Evolutionary conservation across 2,888 invertebrate species (phyloP), one percentile per base, ranked within the genome.

Genomic region (Melanotus villosus): DNA sequence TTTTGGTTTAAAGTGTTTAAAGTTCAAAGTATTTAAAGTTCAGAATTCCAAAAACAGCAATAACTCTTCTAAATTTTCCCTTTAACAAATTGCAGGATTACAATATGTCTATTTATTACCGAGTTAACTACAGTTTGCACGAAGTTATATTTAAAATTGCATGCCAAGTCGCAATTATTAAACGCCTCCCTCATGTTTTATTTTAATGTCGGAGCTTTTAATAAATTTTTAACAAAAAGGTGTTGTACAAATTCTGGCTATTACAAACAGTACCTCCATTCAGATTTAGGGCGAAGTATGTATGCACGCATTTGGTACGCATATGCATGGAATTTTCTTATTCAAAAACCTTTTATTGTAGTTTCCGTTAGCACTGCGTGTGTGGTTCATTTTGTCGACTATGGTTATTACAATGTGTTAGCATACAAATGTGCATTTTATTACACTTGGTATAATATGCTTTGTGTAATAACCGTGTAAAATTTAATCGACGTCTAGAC

Each of bases 351-450:
- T 19, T 52, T 32, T 52, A 18, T 32, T 52, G 30, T 18, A 16
- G 50, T 32, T 52, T 52, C 52, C 52, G 52, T 14, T 9, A 32
- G n/a, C 52, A 10, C 32, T 52, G 52, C 52, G 52, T 52, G 52
- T 52, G 52, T 32, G 32, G 52, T 18, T 52, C 52, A 19, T 52
- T 30, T 52, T 52, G 52, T 32, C 9, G 16, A 32, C 14, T 32
- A 30, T 30, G 12, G 21, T 32, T 32, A 14, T 30, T 32, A 32
- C 32, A 32, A 32, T 32, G 32, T 32, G 52, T 52, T 50, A 30
- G 32, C 52, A 52, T 52, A 47, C 19, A 52, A 52, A 52, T 32
- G 32, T 52, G 52, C n/a, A 32, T 32, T 52, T 32, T 52, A 52
- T 30, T 32, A 30, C 30, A 16, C 50, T 18, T 45, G 19, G 18